Percentiles rank a stretch among this genome's conserved stretches.
Evolutionary conservation across 1,140 invertebrate genomes (phyloP).

Genomic region (Orius insidiosus): DNA sequence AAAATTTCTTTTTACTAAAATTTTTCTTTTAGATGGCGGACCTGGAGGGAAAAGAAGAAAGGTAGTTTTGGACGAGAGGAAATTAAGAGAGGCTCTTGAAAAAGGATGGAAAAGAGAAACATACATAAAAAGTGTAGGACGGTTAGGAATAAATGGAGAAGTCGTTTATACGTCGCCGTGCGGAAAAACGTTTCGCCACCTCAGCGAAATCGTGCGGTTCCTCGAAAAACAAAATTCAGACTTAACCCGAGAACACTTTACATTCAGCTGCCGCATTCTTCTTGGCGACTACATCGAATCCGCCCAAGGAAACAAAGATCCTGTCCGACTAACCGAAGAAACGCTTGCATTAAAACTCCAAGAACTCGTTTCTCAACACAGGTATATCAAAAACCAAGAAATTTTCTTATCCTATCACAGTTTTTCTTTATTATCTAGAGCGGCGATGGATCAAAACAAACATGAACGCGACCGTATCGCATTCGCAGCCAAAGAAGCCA

Average conservation of each 20-base stretch:
- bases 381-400: conserved; percentile 20
- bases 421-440: conserved; percentile 22
- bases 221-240: conserved; percentile 60
- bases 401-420: no score
- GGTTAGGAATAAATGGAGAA: conserved; percentile 63
- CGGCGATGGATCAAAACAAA: conserved; percentile 23
- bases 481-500: conserved; percentile 37
- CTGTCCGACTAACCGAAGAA: conserved; percentile 15
- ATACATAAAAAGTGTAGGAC: conserved; percentile 63
- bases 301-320: conserved; percentile 22
- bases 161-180: conserved; percentile 81
- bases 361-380: conserved; percentile 28
- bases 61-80: conserved; percentile 32
- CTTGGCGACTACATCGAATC: conserved; percentile 76
- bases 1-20: background rate
- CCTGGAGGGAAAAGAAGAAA: conserved; percentile 16
- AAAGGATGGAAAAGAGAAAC: conserved; percentile 83
- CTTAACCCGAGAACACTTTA: conserved; percentile 73
- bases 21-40: conserved; percentile 4
- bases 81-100: conserved; percentile 54
- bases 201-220: conserved; percentile 57
- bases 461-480: conserved; percentile 40
- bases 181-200: conserved; percentile 55
- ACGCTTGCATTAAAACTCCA: conserved; percentile 14
- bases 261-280: conserved; percentile 70